These are phyloP conservation scores for Drosophila anomalipes DNA, from an alignment of 2,888 invertebrate species.

Conservation along the genomic window DNA sequence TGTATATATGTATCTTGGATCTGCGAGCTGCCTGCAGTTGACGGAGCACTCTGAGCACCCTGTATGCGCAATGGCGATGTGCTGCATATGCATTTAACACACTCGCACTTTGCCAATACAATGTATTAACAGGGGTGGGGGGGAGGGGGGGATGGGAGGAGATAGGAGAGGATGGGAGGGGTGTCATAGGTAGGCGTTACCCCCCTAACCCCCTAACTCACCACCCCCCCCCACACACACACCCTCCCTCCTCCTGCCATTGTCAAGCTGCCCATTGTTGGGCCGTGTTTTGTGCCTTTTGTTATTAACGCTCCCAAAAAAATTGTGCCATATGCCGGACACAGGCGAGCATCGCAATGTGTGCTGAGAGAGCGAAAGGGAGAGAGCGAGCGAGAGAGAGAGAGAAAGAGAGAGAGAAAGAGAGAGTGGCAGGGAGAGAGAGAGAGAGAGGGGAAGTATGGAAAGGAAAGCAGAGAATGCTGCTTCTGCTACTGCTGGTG, in stretches of 20 bases:
- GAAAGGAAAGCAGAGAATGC: constrained; percentile 5
- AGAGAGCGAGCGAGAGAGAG: constrained; percentile 11
- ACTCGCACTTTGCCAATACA: constrained; percentile 40
- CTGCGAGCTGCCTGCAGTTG: neutral
- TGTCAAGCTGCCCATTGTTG: constrained; percentile 47
- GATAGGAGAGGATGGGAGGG: neutral
- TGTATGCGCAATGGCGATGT: constrained; percentile 49
- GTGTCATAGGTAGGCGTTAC: constrained; percentile 1
- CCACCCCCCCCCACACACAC: neutral
- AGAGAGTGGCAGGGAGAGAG: constrained; percentile 6
- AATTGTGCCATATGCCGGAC: constrained; percentile 79
- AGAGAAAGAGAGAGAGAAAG: neutral
- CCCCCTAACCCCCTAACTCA: neutral
- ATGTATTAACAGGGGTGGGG: constrained; percentile 23
- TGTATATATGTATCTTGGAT: neutral
- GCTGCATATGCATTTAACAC: constrained; percentile 67
- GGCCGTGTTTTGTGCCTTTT: constrained; percentile 72
- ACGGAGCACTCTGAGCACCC: constrained; percentile 53
- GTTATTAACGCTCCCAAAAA: constrained; percentile 67
- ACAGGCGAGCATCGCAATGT: constrained; percentile 63
- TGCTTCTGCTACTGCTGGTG: neutral
- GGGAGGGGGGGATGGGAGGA: neutral
- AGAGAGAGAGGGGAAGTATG: neutral
- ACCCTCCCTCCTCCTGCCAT: neutral
- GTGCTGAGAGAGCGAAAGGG: constrained; percentile 23